These are phyloP conservation scores for Emydoidea blandingii DNA, from an alignment of 2,797 vertebrate genomes.

Conservation along the genomic window DNA sequence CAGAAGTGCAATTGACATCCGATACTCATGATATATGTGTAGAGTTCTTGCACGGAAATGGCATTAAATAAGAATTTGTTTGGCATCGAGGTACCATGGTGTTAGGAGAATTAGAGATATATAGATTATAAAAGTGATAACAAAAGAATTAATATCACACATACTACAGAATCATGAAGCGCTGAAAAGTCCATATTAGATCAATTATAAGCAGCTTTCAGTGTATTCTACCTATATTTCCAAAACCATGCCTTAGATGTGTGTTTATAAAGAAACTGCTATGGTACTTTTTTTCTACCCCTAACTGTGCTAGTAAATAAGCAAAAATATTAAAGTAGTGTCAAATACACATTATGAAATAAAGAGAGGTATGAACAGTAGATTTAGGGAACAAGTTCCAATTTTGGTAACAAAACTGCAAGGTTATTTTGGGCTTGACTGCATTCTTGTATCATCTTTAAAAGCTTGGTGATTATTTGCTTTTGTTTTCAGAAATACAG, in stretches of 20 bases:
- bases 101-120: not conserved
- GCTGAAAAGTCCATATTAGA: not conserved
- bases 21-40: not conserved
- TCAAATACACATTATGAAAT: not conserved
- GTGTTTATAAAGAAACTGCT: not conserved
- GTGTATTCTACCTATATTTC: not conserved
- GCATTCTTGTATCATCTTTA: constrained; percentile 14
- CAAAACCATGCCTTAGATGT: not conserved
- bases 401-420: not conserved
- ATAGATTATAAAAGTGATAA: not conserved
- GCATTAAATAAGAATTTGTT: not conserved
- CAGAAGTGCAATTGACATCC: not conserved
- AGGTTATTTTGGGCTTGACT: fast-evolving
- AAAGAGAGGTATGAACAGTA: not conserved
- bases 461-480: fast-evolving
- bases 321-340: not conserved
- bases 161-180: not conserved
- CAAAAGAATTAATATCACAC: not conserved
- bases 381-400: not conserved
- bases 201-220: not conserved
- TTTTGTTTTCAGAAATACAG: constrained; percentile 10
- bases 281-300: fast-evolving
- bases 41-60: not conserved
- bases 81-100: not conserved
- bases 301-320: not conserved